Percentiles rank a stretch among this genome's conserved stretches.
These are phyloP conservation scores for Drosophila monieri DNA, from an alignment of 2,888 invertebrate species.

Conservation along the genomic window DNA sequence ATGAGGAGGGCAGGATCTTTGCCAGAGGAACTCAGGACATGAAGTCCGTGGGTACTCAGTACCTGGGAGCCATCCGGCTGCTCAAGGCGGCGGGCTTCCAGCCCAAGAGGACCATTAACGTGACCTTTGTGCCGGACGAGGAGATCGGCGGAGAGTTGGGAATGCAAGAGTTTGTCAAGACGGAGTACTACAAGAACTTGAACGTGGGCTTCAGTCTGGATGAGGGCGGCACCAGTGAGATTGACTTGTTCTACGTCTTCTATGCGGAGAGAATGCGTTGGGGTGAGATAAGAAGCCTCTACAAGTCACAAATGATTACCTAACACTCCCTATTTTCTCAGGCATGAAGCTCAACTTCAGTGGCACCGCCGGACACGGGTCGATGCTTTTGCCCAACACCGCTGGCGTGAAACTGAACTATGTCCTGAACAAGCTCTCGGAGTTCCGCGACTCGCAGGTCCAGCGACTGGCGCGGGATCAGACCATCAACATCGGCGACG, in stretches of 20 bases:
- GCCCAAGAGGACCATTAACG: constrained; percentile 87
- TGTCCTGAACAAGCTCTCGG: constrained; percentile 87
- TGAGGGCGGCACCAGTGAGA: constrained; percentile 90
- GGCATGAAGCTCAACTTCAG: constrained; percentile 87
- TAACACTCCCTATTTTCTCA: neutral
- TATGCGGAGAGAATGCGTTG: constrained; percentile 89
- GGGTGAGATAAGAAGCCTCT: constrained; percentile 85
- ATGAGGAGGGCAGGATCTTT: constrained; percentile 92
- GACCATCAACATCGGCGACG: constrained; percentile 88
- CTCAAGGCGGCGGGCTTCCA: constrained; percentile 85
- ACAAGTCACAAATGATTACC: fast-evolving
- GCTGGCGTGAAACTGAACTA: constrained; percentile 89
- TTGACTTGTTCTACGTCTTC: constrained; percentile 87
- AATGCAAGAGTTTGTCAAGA: constrained; percentile 88
- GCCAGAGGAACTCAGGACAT: constrained; percentile 95
- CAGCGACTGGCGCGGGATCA: constrained; percentile 84
- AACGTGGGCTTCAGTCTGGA: constrained; percentile 92
- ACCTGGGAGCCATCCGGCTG: constrained; percentile 89
- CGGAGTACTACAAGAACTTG: constrained; percentile 87
- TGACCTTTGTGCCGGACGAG: constrained; percentile 88
- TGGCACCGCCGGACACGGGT: constrained; percentile 91
- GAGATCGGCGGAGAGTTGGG: constrained; percentile 89
- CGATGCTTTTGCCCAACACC: constrained; percentile 87
- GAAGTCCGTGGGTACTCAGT: constrained; percentile 92
- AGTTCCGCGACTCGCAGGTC: constrained; percentile 86